phyloP scores from a whole-genome alignment of 2,888 invertebrate genomes.

The Spicauda simplicius region DNA sequence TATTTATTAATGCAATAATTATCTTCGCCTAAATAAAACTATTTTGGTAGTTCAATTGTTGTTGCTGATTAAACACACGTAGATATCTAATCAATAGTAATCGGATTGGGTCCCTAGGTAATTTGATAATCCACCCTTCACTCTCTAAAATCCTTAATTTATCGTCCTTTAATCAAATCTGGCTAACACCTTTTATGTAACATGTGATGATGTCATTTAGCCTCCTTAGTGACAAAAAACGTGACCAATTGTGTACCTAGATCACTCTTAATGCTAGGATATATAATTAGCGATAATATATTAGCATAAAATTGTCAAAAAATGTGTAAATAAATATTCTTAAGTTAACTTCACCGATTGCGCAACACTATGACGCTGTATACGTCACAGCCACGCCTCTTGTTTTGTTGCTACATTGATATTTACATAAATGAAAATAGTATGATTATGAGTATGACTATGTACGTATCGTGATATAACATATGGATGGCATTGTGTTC shows the following conservation, averaged over 20 bases:
- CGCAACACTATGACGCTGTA: constrained; percentile 55
- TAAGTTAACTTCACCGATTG: constrained; percentile 52
- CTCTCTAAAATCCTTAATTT: not conserved
- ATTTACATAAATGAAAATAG: constrained; percentile 6
- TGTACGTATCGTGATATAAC: not conserved
- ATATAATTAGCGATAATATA: constrained; percentile 9
- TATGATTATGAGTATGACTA: not conserved
- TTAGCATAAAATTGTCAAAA: not conserved
- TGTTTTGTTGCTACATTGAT: constrained; percentile 58
- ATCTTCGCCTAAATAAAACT: too few relatives aligned
- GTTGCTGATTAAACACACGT: too few relatives aligned
- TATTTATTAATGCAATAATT: too few relatives aligned
- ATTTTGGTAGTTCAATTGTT: too few relatives aligned
- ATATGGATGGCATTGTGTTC: not conserved
- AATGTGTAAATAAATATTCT: not conserved
- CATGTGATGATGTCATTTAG: constrained; percentile 8
- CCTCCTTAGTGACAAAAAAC: constrained; percentile 10
- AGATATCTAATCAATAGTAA: too few relatives aligned
- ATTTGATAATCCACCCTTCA: not conserved
- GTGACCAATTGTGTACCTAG: constrained; percentile 15
- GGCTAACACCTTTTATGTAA: constrained; percentile 20
- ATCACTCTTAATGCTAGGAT: constrained; percentile 11
- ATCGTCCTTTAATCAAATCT: not conserved
- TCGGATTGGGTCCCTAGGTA: not conserved
- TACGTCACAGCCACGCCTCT: constrained; percentile 77